Base-by-base conservation (phyloP, 2,888 invertebrate species). In the Margaritifera margaritifera region DNA sequence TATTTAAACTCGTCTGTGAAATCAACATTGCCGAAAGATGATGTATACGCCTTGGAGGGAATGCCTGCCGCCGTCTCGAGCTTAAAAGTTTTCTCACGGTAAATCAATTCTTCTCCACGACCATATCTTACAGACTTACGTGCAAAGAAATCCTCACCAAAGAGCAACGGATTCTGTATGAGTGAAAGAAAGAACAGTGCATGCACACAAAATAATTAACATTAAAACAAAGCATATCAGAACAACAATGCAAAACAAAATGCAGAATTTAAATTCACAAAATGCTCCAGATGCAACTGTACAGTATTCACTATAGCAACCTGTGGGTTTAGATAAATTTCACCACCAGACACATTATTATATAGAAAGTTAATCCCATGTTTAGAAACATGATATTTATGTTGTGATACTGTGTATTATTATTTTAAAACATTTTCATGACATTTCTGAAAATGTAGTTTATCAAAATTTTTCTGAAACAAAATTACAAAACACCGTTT, bases 1-100 rank as follows among this genome's bases (percentile, higher is more conserved):
- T 79, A 82, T 64, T 81, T 79, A 77, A 82, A 83, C 68, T 97
- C 97, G 89, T 97, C 97, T 77, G 95, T 79, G 52, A 79, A 73
- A 57, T 79, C 77, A 51, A 78, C 68, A 62, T 78, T 77, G 58
- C 74, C 77, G 18, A 78, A 66, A 1, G 81, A 79, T 62, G 77
- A 75, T 18, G 76, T 74, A 57, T 78, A 78, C n/a, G 77, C 76
- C 66, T 73, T 74, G 31, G 81, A 73, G n/a, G 79, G 75, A 50
- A 73, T 74, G 58, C 79, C 80, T 64, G 79, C 71, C 56, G 68
- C 55, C 27, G 72, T 62, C 52, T 64, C 64, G 8, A 64, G 31
- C 6, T 65, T 59, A 50, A 68, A 71, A n/a, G 77, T 66, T 61
- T 76, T 69, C n/a, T 82, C 82, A 52, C 79, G 74, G 42, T 77